Base-by-base conservation (phyloP, 2,113 vertebrate genomes). In the Gasterosteus nipponicus region DNA sequence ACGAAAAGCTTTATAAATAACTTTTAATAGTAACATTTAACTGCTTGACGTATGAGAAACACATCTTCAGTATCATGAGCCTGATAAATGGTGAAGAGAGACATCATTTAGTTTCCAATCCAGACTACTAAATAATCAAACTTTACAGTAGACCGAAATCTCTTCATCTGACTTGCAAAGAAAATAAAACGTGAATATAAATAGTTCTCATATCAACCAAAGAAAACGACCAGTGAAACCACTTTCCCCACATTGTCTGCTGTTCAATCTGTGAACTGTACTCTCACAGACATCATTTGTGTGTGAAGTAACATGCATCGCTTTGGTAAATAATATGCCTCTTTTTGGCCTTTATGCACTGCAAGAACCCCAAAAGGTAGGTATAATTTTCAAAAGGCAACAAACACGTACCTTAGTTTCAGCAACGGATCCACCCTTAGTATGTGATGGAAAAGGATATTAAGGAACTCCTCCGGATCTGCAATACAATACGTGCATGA, bases 401-500 rank as follows among this genome's bases (percentile, higher is more conserved):
- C 18, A 33, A 4, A 5, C 11, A 4, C 41, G 80, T 93, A 98
- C 98, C 98, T 96, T 87, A 99, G 95, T 91, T 96, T 99, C 88
- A 99, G 91, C 74, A 99, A 89, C 4, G 98, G 98, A 70, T 99
- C 98, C 64, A 99, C 97, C 85, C 97, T 96, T 79, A 99, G 91
- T 90, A 99, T 98, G 90, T 99, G 97, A 91, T 99, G 96, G 92
- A 99, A 99, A 73, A 99, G 94, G 78, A 99, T 99, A 87, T 98
- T 99, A 84, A 99, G 94, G 88, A 99, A 99, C 91, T 99, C 98
- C 86, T 99, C 98, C 7, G 98, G 98, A 94, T 99, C 97, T 99
- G 92, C 10, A 70, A 63, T 38, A 83, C 22, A 88, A 91, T 16
- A 71, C 47, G 56, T n/a, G 31, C 44, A 60, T 11, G 29, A 44